Conservation (phyloP, 2,113 vertebrate genomes). For the Lutjanus erythropterus region DNA sequence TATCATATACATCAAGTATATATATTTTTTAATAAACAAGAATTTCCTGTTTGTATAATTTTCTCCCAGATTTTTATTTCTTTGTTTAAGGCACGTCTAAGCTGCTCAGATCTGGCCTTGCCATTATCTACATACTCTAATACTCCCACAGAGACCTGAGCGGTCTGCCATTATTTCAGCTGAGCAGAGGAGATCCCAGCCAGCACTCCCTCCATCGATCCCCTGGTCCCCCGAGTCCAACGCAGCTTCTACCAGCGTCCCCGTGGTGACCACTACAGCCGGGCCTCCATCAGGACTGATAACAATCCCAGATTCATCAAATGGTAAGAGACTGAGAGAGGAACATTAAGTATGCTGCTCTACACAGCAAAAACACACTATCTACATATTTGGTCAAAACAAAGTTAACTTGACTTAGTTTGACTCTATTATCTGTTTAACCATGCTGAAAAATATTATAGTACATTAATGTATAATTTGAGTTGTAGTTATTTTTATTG, state of each 20-base stretch:
- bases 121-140: slow-evolving; percentile 53
- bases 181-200: slow-evolving; percentile 53
- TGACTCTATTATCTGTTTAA: neutral
- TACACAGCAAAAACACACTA: neutral
- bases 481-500: too few relatives aligned
- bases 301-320: slow-evolving; percentile 49
- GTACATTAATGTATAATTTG: too few relatives aligned
- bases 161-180: slow-evolving; percentile 59
- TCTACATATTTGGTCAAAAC: neutral
- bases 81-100: slow-evolving; percentile 22
- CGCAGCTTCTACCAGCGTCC: slow-evolving; percentile 27
- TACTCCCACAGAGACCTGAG: slow-evolving; percentile 65
- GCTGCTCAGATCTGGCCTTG: slow-evolving; percentile 23
- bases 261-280: slow-evolving; percentile 18
- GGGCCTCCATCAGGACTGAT: slow-evolving; percentile 44
- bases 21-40: neutral
- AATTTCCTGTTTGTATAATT: neutral
- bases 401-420: neutral
- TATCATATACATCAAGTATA: neutral
- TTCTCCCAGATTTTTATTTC: neutral
- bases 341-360: neutral
- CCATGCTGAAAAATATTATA: too few relatives aligned
- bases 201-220: slow-evolving; percentile 57
- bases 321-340: slow-evolving; percentile 31
- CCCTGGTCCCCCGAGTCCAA: slow-evolving; percentile 34